Conservation (phyloP, 2,113 vertebrate species). For the Apus apus region DNA sequence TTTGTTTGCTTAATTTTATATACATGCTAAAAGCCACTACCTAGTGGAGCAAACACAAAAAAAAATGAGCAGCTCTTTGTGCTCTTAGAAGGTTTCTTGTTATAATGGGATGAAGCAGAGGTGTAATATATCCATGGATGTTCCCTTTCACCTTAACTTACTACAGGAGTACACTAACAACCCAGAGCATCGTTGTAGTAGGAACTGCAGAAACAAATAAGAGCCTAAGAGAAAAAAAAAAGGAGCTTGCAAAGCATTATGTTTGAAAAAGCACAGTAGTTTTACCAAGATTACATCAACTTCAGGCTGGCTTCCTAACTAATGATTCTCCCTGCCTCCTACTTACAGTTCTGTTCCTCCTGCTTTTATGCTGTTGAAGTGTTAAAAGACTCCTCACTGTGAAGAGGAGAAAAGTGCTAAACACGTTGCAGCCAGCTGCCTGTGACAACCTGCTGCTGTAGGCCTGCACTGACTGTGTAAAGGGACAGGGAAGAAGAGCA, state of each 20-base stretch:
- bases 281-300: background rate
- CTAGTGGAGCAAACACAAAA: conserved; percentile 3
- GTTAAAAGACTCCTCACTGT: background rate
- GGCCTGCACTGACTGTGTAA: fast-evolving
- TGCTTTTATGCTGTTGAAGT: background rate
- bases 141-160: background rate
- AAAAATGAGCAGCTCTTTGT: background rate
- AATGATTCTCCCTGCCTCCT: background rate
- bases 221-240: background rate
- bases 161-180: background rate
- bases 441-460: background rate
- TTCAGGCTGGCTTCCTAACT: background rate
- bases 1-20: conserved; percentile 26
- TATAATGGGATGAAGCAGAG: background rate
- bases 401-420: background rate
- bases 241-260: background rate
- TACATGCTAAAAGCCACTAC: background rate
- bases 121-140: background rate
- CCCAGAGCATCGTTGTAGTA: background rate
- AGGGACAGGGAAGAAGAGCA: background rate
- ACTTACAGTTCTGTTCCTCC: background rate
- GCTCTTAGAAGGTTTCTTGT: background rate
- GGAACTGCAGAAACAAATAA: background rate
- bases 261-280: background rate
- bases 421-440: background rate